Percentiles rank a stretch among this genome's conserved stretches.
Conservation (phyloP, 2,797 vertebrate species). For the Heteromormyrus szaboi region DNA sequence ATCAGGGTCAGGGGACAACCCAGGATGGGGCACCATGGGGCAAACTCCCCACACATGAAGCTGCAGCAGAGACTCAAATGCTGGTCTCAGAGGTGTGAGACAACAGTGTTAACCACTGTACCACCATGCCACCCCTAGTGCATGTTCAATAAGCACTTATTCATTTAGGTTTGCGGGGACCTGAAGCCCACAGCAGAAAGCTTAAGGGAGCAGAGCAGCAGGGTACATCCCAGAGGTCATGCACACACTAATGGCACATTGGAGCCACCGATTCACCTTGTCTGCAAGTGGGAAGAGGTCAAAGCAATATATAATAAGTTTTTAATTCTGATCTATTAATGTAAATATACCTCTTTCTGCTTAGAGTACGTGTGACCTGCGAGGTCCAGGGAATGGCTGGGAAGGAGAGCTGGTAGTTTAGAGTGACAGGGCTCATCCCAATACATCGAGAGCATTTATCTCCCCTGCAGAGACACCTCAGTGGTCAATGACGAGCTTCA, state of each 20-base stretch:
- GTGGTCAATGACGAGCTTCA: slow-evolving; percentile 48
- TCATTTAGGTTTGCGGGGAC: neutral
- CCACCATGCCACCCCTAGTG: neutral
- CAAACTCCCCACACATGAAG: neutral
- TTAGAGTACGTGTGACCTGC: neutral
- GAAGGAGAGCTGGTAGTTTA: neutral
- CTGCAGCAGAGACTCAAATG: neutral
- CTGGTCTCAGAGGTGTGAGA: neutral
- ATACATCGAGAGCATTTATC: slow-evolving; percentile 23
- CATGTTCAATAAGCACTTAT: neutral
- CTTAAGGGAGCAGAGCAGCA: neutral
- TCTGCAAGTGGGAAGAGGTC: neutral
- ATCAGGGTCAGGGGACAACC: neutral
- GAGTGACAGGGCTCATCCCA: neutral
- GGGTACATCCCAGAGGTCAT: neutral
- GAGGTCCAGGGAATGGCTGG: neutral
- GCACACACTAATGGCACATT: neutral
- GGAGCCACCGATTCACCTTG: neutral
- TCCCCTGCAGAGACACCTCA: slow-evolving; percentile 32
- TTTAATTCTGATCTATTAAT: neutral
- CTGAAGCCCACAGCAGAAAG: neutral
- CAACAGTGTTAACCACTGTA: neutral
- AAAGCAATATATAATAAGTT: neutral
- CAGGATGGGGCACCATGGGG: neutral
- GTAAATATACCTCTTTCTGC: neutral